These are phyloP conservation scores for Pavo muticus DNA, from an alignment of 2,113 vertebrate genomes.

Conservation along the genomic window DNA sequence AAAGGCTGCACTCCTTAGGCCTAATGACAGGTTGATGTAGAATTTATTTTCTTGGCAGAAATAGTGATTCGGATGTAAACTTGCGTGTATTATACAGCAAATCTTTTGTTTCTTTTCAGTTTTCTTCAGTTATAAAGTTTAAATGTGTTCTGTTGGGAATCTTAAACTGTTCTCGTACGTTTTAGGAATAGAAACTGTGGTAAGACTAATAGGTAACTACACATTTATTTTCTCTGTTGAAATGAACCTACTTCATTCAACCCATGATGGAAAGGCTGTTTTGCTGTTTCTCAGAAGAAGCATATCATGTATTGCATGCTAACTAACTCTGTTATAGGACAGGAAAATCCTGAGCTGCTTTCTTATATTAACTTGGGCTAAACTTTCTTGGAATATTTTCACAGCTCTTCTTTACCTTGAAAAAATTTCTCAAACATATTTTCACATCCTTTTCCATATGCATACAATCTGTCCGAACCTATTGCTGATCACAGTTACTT, in stretches of 20 bases:
- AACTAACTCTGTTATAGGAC: neutral
- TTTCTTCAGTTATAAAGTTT: neutral
- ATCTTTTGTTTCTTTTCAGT: conserved; percentile 10
- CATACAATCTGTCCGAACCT: neutral
- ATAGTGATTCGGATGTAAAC: neutral
- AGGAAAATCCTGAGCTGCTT: neutral
- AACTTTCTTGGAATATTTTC: neutral
- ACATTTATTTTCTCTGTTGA: conserved; percentile 20
- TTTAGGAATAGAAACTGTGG: conserved; percentile 1
- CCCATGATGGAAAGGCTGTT: neutral
- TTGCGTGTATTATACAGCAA: neutral
- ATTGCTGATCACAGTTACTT: neutral
- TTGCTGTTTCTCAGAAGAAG: neutral
- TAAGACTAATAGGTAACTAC: neutral
- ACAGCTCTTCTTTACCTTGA: neutral
- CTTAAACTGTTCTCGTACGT: neutral
- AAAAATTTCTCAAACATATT: neutral
- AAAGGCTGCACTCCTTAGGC: neutral
- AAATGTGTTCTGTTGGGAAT: neutral
- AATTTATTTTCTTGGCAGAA: conserved; percentile 53
- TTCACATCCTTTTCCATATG: neutral
- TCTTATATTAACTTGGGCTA: neutral
- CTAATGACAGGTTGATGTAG: neutral
- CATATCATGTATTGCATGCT: neutral
- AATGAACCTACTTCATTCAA: neutral